These are phyloP conservation scores for Phoenicopterus ruber DNA, from an alignment of 2,113 vertebrate species.

Conservation along the genomic window DNA sequence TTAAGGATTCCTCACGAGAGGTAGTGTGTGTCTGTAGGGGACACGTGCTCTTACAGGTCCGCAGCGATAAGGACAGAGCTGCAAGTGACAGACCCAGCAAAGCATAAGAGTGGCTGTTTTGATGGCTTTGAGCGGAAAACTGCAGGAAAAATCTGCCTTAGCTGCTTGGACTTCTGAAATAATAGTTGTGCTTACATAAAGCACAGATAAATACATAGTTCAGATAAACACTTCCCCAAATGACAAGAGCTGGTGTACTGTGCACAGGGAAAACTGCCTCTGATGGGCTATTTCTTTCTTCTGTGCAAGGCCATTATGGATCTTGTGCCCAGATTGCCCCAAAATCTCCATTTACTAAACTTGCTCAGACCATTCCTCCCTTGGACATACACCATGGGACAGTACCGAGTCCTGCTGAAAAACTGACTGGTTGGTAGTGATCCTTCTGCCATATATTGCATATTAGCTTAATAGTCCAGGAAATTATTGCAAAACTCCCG, in stretches of 20 bases:
- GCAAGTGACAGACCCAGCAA: background rate
- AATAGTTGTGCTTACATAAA: background rate
- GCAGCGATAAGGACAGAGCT: background rate
- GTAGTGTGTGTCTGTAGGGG: background rate
- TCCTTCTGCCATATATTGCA: background rate
- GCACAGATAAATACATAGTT: background rate
- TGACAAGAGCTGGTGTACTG: background rate
- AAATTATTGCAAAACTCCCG: background rate
- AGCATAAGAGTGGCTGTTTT: background rate
- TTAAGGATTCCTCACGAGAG: background rate
- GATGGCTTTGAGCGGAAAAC: background rate
- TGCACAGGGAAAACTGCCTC: background rate
- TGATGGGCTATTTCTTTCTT: background rate
- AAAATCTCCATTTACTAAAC: background rate
- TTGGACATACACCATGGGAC: background rate
- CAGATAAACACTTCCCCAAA: background rate
- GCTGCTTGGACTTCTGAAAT: background rate
- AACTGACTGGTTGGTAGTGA: background rate
- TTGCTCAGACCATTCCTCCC: background rate
- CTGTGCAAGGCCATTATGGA: background rate
- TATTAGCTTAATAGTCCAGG: background rate
- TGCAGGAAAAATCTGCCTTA: background rate
- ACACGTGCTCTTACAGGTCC: too few relatives aligned
- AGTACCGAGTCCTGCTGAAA: background rate
- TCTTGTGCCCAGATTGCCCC: background rate